Percentiles rank a stretch among this genome's conserved stretches.
These are phyloP conservation scores for Pelusios castaneus DNA, from an alignment of 2,113 vertebrate genomes.

Conservation along the genomic window DNA sequence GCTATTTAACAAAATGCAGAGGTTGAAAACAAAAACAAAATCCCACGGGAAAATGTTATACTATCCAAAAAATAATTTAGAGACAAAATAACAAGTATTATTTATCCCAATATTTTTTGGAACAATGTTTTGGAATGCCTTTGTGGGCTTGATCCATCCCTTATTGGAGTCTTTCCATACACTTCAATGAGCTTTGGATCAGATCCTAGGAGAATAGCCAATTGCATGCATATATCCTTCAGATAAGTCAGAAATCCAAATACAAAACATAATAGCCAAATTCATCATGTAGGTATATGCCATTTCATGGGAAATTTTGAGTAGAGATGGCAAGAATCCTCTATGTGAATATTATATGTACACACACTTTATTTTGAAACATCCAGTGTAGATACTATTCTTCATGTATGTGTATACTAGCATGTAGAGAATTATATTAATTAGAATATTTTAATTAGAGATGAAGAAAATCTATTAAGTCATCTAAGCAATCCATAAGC, in stretches of 20 bases:
- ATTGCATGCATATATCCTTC: not conserved
- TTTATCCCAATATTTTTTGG: not conserved
- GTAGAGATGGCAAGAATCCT: not conserved
- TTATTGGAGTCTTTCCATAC: not conserved
- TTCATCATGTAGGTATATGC: not conserved
- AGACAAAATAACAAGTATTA: not conserved
- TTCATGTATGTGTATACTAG: not conserved
- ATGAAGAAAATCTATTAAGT: not conserved
- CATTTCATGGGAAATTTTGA: not conserved
- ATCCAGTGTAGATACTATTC: not conserved
- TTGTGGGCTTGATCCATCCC: not conserved
- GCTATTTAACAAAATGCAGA: not conserved
- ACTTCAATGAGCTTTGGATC: rapidly evolving
- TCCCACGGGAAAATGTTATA: not conserved
- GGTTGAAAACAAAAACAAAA: not conserved
- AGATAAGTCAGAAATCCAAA: not conserved
- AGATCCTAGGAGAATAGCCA: not conserved
- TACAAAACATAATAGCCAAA: not conserved
- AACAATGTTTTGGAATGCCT: not conserved
- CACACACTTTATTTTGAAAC: not conserved
- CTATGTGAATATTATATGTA: not conserved
- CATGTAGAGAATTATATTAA: not conserved
- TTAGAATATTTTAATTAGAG: not conserved
- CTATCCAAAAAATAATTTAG: not conserved
- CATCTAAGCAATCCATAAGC: too few relatives aligned